Evolutionary conservation across 2,113 vertebrate species (phyloP), one percentile per base, ranked within the genome.

Genomic region (Sarotherodon lohbergeri): DNA sequence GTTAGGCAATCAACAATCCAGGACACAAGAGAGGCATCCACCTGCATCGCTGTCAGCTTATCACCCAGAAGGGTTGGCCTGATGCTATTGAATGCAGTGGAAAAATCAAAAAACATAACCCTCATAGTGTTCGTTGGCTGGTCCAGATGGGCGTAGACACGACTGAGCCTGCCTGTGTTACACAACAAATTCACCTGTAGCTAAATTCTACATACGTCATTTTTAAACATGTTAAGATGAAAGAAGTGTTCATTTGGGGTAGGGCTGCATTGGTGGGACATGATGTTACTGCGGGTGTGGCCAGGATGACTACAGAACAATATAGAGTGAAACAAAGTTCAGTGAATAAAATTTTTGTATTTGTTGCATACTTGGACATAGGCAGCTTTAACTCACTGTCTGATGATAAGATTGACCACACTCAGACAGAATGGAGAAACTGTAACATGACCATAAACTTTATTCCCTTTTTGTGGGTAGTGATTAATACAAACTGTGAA

Each of bases 231-330:
- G 55, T 56, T 56, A 27, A 56, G 27, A 56, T 27, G 11, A 27
- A 56, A 56, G 12, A 56, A 27, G 4, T 61, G 29, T 19, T 57
- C 12, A 57, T 57, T 27, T 57, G 55, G 57, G 14, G 16, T 29
- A 61, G 8, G 57, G 27, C 16, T 32, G 27, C 29, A 10, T 10
- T 61, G 4, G 29, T 61, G 9, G 57, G 57, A 32, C 29, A 17
- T 61, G 57, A 32, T 61, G 29, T 32, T 34, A 16, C 29, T 57
- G 24, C 7, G 0, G 0, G 55, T 57, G 55, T 0, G 24, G 55
- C 55, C 56, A 63, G 29, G 29, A 61, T 34, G 16, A 57, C 24
- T 57, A 57, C 6, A 57, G 55, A 57, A 57, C 24, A 57, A 29
- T 29, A 1, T 29, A 57, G 55, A 57, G 24, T 16, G 24, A 57